phyloP scores from a whole-genome alignment of 2,797 vertebrate genomes.

The Sebastes ruberrimus region DNA sequence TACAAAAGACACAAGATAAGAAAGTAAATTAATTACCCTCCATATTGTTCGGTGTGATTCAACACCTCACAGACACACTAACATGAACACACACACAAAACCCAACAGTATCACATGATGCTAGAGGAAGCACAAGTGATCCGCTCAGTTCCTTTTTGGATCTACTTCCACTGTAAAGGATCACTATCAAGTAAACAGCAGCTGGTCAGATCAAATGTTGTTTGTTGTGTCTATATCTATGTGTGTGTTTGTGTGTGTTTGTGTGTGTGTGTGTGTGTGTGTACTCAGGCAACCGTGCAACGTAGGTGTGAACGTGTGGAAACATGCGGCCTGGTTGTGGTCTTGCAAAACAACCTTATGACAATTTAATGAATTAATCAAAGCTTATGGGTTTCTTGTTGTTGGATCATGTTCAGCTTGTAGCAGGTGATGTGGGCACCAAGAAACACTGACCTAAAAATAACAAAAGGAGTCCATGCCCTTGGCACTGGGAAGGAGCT shows the following conservation, averaged over 20 bases:
- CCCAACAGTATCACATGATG: constrained; percentile 42
- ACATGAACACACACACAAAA: not conserved
- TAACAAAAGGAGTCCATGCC: constrained; percentile 37
- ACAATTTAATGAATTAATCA: constrained; percentile 68
- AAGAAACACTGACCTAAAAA: constrained; percentile 47
- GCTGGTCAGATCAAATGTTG: constrained; percentile 36
- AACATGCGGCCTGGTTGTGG: constrained; percentile 13
- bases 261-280: not conserved
- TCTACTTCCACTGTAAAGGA: constrained; percentile 57
- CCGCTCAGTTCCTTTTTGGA: constrained; percentile 51
- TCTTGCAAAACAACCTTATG: constrained; percentile 59
- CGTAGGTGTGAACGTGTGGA: constrained; percentile 24
- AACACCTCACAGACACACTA: constrained; percentile 32
- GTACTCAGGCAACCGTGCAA: not conserved
- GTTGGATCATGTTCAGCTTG: constrained; percentile 54
- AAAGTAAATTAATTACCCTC: constrained; percentile 32
- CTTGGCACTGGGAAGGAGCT: not conserved
- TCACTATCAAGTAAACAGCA: constrained; percentile 55
- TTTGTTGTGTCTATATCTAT: not conserved
- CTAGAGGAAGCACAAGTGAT: constrained; percentile 56
- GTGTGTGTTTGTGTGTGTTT: too few species aligned
- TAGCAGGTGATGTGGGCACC: constrained; percentile 21
- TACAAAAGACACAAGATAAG: constrained; percentile 29
- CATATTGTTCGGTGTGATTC: constrained; percentile 35
- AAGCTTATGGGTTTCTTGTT: constrained; percentile 45